Conservation (phyloP, 2,888 invertebrate species). For the Trichacis sp. region DNA sequence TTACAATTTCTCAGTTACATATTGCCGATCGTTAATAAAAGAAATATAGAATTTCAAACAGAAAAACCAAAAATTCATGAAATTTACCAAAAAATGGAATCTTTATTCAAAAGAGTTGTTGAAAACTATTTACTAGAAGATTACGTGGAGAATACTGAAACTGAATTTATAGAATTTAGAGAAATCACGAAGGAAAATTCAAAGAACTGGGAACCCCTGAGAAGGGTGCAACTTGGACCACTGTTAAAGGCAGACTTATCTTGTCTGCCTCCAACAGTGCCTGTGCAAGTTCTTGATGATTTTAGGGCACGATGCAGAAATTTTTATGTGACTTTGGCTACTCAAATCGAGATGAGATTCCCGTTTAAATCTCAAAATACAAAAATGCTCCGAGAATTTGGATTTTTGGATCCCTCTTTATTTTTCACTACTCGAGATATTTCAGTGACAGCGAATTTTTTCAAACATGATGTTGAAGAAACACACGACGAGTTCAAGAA, state of each 20-base stretch:
- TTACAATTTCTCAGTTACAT: constrained; percentile 38
- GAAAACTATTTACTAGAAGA: constrained; percentile 27
- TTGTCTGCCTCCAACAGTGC: background rate
- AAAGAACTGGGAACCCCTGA: constrained; percentile 20
- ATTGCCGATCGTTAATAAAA: constrained; percentile 31
- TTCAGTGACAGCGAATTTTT: constrained; percentile 16
- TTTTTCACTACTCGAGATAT: constrained; percentile 17
- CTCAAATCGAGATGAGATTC: constrained; percentile 10
- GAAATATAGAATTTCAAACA: constrained; percentile 40
- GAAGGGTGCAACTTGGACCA: constrained; percentile 24
- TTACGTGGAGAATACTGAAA: constrained; percentile 25
- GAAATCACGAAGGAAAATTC: constrained; percentile 19
- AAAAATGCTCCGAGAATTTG: constrained; percentile 14
- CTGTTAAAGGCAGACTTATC: constrained; percentile 6
- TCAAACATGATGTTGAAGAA: constrained; percentile 21
- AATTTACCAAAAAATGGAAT: constrained; percentile 30
- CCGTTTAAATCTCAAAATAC: constrained; percentile 13
- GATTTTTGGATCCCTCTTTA: constrained; percentile 12
- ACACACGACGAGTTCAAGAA: constrained; percentile 11
- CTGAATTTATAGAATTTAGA: constrained; percentile 17
- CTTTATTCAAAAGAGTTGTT: constrained; percentile 22
- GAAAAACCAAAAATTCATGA: constrained; percentile 36
- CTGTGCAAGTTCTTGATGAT: background rate
- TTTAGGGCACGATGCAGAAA: background rate
- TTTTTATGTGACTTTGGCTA: background rate